Percentiles rank a stretch among this genome's conserved stretches.
These are phyloP conservation scores for Ovibos moschatus DNA, from an alignment of 2,113 vertebrate genomes.

Conservation along the genomic window DNA sequence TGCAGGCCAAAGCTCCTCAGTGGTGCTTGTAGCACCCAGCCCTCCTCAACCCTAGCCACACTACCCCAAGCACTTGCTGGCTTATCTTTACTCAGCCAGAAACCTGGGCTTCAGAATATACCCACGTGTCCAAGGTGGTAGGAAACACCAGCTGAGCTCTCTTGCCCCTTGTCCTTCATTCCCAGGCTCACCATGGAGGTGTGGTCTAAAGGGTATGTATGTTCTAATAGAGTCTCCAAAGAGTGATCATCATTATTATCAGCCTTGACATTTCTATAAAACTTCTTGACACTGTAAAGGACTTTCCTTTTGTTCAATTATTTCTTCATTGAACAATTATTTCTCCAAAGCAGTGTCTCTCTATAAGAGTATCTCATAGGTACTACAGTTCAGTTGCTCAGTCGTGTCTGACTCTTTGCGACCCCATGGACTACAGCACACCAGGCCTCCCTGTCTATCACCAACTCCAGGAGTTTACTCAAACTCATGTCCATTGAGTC, in stretches of 20 bases:
- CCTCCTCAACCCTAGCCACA: background rate
- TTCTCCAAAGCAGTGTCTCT: background rate
- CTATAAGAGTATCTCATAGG: background rate
- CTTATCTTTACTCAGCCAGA: background rate
- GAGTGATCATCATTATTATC: background rate
- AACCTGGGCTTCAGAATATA: background rate
- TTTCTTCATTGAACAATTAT: background rate
- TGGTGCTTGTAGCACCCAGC: background rate
- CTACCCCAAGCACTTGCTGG: background rate
- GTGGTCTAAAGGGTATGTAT: background rate
- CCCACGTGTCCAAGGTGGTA: background rate
- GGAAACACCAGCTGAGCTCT: background rate
- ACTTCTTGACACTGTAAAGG: background rate
- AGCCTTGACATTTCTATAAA: background rate
- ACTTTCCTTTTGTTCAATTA: conserved; percentile 18
- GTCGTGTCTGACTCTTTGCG: background rate
- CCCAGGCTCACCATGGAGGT: background rate
- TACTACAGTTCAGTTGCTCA: background rate
- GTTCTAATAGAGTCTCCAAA: background rate
- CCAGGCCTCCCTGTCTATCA: background rate
- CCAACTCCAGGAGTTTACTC: background rate
- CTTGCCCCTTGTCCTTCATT: background rate
- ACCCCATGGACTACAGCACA: background rate
- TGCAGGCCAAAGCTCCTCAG: background rate
- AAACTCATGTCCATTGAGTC: background rate